A percentile compares a stretch with the other conserved stretches of the same genome.
Conservation (phyloP, 2,888 invertebrate species). For the Dermolepida albohirtum region DNA sequence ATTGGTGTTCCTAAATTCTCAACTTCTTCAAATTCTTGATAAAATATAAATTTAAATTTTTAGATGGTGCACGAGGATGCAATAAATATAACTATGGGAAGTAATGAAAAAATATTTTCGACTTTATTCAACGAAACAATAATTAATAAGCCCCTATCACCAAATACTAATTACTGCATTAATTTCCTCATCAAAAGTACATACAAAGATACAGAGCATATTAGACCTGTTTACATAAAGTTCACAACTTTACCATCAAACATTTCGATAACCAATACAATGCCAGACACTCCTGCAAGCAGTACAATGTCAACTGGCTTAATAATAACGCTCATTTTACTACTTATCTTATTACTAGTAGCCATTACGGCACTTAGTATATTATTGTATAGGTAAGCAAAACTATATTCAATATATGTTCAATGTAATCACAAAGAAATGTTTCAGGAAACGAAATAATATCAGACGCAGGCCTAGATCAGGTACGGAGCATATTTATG, state of each 20-base stretch:
- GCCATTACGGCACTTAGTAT: conserved; percentile 16
- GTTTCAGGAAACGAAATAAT: conserved; percentile 16
- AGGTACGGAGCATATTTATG: conserved; percentile 57
- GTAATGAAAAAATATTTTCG: conserved; percentile 43
- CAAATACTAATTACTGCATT: conserved; percentile 58
- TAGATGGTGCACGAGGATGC: conserved; percentile 47
- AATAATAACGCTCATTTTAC: conserved; percentile 18
- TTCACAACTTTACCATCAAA: conserved; percentile 38
- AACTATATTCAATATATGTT: not conserved
- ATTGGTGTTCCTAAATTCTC: too few species aligned
- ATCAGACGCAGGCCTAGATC: conserved; percentile 41
- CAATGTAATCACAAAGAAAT: not conserved
- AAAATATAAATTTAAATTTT: conserved; percentile 23
- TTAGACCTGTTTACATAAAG: conserved; percentile 59
- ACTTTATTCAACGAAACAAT: conserved; percentile 42
- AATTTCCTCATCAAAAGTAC: conserved; percentile 58
- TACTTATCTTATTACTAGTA: conserved; percentile 11
- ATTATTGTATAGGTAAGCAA: conserved; percentile 42
- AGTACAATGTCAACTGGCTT: conserved; percentile 2
- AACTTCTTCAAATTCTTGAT: too few species aligned
- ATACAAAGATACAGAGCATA: conserved; percentile 55
- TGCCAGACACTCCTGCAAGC: not conserved
- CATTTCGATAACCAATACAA: not conserved
- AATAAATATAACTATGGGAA: conserved; percentile 53
- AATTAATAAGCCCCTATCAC: conserved; percentile 50